phyloP scores from a whole-genome alignment of 1,140 invertebrate species.

The Tachypleus tridentatus region DNA sequence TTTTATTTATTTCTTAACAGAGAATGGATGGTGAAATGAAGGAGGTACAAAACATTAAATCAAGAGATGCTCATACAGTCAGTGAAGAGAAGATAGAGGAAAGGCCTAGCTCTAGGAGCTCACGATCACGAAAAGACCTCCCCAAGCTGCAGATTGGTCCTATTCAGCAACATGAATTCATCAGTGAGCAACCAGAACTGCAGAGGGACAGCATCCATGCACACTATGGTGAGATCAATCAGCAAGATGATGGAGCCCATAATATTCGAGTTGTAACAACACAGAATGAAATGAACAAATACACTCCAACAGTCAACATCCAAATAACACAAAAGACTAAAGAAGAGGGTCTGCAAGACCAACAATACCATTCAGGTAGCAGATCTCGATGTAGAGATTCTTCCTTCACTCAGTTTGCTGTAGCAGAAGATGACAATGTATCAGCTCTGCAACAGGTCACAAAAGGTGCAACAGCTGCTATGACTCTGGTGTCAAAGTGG shows the following conservation, averaged over 20 bases:
- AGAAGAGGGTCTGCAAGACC: not conserved
- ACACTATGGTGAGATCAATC: too few relatives aligned
- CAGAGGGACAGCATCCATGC: too few relatives aligned
- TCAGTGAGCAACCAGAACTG: too few relatives aligned
- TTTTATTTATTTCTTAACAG: too few relatives aligned
- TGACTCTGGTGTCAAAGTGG: conserved; percentile 70
- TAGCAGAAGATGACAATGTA: conserved; percentile 64
- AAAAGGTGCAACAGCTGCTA: conserved; percentile 40
- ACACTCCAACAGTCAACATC: conserved; percentile 4
- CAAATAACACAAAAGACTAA: conserved; percentile 2
- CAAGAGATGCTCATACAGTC: too few relatives aligned
- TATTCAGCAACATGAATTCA: too few relatives aligned
- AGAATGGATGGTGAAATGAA: too few relatives aligned
- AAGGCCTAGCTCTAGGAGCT: too few relatives aligned
- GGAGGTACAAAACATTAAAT: too few relatives aligned
- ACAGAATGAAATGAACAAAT: not conserved
- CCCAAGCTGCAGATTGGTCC: not conserved
- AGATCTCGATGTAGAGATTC: conserved; percentile 32
- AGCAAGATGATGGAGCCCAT: too few relatives aligned
- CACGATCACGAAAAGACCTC: not conserved
- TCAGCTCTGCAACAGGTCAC: conserved; percentile 68
- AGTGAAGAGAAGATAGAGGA: too few relatives aligned
- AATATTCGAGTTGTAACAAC: not conserved
- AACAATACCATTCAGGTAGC: conserved; percentile 4
- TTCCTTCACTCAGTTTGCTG: conserved; percentile 72